A percentile compares a stretch with the other conserved stretches of the same genome.
phyloP scores from a whole-genome alignment of 2,888 invertebrate species.

The Drosophila subsilvestris region DNA sequence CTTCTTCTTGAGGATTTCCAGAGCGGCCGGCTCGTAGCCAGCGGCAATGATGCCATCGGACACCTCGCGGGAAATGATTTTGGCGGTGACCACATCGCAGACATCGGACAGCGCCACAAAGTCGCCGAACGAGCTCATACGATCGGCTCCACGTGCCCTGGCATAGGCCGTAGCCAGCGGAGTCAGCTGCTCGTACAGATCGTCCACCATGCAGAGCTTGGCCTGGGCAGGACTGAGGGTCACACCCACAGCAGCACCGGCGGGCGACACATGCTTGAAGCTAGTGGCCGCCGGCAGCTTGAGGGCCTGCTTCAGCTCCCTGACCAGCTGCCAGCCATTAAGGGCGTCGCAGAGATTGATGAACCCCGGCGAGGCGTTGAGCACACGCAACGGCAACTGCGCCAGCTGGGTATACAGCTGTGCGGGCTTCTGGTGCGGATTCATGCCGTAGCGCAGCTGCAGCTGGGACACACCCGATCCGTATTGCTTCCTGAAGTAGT shows the following conservation, averaged over 20 bases:
- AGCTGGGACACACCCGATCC: constrained; percentile 91
- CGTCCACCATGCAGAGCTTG: constrained; percentile 96
- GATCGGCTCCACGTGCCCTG: constrained; percentile 97
- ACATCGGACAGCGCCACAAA: constrained; percentile 96
- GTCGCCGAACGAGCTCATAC: constrained; percentile 99
- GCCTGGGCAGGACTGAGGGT: constrained; percentile 92
- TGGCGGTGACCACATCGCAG: constrained; percentile 96
- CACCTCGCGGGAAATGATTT: constrained; percentile 95
- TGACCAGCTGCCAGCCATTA: constrained; percentile 98
- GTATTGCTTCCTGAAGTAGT: constrained; percentile 97
- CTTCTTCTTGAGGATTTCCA: constrained; percentile 95
- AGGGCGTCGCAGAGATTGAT: constrained; percentile 99
- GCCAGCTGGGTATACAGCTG: constrained; percentile 93
- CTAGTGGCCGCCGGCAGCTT: constrained; percentile 96
- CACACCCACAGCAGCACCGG: constrained; percentile 96
- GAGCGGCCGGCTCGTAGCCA: constrained; percentile 92
- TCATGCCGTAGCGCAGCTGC: constrained; percentile 96
- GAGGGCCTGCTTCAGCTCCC: constrained; percentile 92
- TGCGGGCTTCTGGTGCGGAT: constrained; percentile 98
- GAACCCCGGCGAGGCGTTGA: constrained; percentile 98
- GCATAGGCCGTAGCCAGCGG: constrained; percentile 97
- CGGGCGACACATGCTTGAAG: constrained; percentile 99
- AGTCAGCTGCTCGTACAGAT: constrained; percentile 89
- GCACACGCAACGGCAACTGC: constrained; percentile 92
- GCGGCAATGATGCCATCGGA: constrained; percentile 99